Base-by-base conservation (phyloP, 2,797 vertebrate species). In the Sylvia borin region DNA sequence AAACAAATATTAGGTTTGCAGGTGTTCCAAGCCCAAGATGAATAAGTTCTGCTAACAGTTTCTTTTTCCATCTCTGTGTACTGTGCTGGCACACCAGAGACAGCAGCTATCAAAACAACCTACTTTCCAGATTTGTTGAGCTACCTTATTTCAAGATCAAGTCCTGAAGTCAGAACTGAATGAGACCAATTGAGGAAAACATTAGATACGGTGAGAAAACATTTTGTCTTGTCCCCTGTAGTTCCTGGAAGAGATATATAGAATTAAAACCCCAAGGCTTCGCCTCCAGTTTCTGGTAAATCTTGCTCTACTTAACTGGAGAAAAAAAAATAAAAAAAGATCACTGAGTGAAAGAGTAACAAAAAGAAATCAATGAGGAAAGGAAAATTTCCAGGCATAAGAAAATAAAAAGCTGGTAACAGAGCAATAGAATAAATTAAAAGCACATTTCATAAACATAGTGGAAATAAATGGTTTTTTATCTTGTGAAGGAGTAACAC, bases 401-500 rank as follows among this genome's bases (percentile, higher is more conserved):
- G 21, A 88, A 88, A 83, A 83, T 62, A 72, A 78, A 85, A 81
- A 78, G 13, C 50, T 36, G 51, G 22, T 64, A 60, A 88, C 34
- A 78, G 27, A 86, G 32, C 36, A 84, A 90, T 75, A 85, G 60
- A 94, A 93, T 85, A 93, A 88, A 96, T 89, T 88, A 82, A 77
- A 92, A 88, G 45, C 72, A 51, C 47, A 43, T 88, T 85, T 91
- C 67, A 91, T 88, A 93, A 95, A 66, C 47, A 71, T 34, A 19
- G 21, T 38, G 21, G 26, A 85, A 83, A 66, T 58, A 91, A 66
- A 88, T 55, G 34, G 0, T 7, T 77, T 79, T 87, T 92, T 89
- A 10, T 68, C 55, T 92, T 72, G 29, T 74, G 55, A 92, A 90
- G 58, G 8, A 78, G 31, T 48, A 75, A 75, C 31, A 60, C 25